phyloP scores from a whole-genome alignment of 2,113 vertebrate genomes.

The Percina caprodes region DNA sequence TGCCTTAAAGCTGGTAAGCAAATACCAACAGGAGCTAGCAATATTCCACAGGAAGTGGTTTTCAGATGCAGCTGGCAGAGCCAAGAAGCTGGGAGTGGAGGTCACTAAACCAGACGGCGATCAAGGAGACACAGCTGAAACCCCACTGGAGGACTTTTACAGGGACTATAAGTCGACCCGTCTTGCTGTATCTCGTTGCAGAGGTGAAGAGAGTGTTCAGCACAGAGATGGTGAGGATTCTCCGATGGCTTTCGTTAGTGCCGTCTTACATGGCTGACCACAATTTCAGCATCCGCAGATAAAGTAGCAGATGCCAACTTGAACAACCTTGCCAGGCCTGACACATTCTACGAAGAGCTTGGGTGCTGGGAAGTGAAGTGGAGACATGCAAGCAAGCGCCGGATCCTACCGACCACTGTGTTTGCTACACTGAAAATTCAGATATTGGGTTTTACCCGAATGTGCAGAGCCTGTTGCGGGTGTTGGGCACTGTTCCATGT shows the following conservation, averaged over 20 bases:
- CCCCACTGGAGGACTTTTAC: slow-evolving; percentile 83
- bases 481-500: slow-evolving; percentile 85
- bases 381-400: slow-evolving; percentile 86
- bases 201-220: slow-evolving; percentile 86
- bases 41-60: slow-evolving; percentile 87
- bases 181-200: slow-evolving; percentile 84
- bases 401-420: slow-evolving; percentile 85
- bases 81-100: slow-evolving; percentile 83
- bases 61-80: slow-evolving; percentile 83
- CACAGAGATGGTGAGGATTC: slow-evolving; percentile 85
- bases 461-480: slow-evolving; percentile 85
- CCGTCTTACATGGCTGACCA: slow-evolving; percentile 88
- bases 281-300: slow-evolving; percentile 87
- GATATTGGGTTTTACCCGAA: slow-evolving; percentile 87
- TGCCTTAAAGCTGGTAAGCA: slow-evolving; percentile 87
- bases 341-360: slow-evolving; percentile 87
- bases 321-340: slow-evolving; percentile 85
- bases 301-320: slow-evolving; percentile 87
- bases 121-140: slow-evolving; percentile 60
- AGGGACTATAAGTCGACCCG: slow-evolving; percentile 80
- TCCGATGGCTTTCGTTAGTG: slow-evolving; percentile 85
- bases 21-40: slow-evolving; percentile 85
- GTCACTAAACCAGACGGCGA: slow-evolving; percentile 73
- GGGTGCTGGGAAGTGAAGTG: slow-evolving; percentile 88
- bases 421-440: slow-evolving; percentile 85